phyloP scores from a whole-genome alignment of 1,140 invertebrate genomes.

The Coboldia fuscipes region DNA sequence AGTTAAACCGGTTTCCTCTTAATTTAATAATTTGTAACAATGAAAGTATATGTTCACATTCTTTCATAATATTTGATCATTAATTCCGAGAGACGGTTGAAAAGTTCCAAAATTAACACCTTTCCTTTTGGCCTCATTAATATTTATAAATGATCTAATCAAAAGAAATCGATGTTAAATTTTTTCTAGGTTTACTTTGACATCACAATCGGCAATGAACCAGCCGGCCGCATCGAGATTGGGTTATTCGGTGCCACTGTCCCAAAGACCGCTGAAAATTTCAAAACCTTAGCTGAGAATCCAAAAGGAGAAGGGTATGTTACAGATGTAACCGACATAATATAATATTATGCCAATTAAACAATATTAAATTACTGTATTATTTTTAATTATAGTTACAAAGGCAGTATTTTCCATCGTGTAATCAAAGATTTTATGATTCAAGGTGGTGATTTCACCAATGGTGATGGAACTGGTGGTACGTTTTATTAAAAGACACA shows the following conservation, averaged over 20 bases:
- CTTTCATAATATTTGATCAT: background rate
- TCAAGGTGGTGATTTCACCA: conserved; percentile 85
- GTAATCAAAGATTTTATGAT: conserved; percentile 93
- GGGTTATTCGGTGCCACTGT: conserved; percentile 91
- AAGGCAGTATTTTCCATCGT: conserved; percentile 78
- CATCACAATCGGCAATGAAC: conserved; percentile 64
- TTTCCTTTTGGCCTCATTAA: background rate
- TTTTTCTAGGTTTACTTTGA: conserved; percentile 75
- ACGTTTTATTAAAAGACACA: conserved; percentile 8
- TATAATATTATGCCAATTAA: conserved; percentile 8
- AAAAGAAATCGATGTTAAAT: conserved; percentile 4
- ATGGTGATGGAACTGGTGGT: conserved; percentile 81
- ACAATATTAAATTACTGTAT: conserved; percentile 1
- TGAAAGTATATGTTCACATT: conserved; percentile 1
- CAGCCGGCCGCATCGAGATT: conserved; percentile 64
- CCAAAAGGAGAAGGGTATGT: conserved; percentile 45
- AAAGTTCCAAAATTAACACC: conserved; percentile 1
- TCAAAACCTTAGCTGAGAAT: conserved; percentile 61
- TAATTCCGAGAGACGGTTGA: background rate
- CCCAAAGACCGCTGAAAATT: conserved; percentile 87
- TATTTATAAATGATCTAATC: conserved; percentile 3
- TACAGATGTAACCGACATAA: background rate
- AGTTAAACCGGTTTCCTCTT: too few species aligned
- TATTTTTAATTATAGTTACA: conserved; percentile 28
- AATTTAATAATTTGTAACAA: background rate